Conservation (phyloP, 1,140 invertebrate genomes). For the Mercenaria mercenaria region DNA sequence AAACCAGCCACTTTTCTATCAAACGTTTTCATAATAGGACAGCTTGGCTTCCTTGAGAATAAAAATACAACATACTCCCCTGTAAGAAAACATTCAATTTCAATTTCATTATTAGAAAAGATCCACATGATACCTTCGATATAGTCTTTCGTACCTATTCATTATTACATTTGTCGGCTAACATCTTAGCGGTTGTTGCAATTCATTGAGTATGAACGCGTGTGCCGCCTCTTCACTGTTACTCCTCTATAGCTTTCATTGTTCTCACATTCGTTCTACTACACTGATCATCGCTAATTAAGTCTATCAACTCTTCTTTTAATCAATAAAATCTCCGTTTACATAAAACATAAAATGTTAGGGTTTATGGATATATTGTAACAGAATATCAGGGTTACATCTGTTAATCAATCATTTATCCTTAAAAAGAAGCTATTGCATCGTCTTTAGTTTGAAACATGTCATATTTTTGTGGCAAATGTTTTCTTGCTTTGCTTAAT, state of each 20-base stretch:
- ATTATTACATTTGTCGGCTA: not conserved
- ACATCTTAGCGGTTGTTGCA: not conserved
- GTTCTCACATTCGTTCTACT: not conserved
- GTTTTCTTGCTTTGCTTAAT: too few species aligned
- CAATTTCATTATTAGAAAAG: not conserved
- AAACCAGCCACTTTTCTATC: too few species aligned
- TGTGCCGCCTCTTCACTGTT: not conserved
- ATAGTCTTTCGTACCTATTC: not conserved
- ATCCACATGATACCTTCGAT: not conserved
- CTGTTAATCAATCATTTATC: too few species aligned
- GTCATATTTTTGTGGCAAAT: too few species aligned
- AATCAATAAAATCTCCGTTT: not conserved
- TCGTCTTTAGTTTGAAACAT: too few species aligned
- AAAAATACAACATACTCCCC: not conserved
- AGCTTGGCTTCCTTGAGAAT: not conserved
- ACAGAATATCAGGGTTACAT: too few species aligned
- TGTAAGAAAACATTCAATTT: not conserved
- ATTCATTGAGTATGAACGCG: not conserved
- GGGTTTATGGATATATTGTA: too few species aligned
- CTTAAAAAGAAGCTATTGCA: too few species aligned
- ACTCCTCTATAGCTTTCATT: not conserved
- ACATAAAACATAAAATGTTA: too few species aligned
- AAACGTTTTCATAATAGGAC: too few species aligned
- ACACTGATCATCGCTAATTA: not conserved
- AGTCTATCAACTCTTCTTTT: not conserved